Percentiles rank a stretch among this genome's conserved stretches.
Evolutionary conservation across 2,113 vertebrate genomes (phyloP).

Genomic region (Brachyhypopomus occidentalis): DNA sequence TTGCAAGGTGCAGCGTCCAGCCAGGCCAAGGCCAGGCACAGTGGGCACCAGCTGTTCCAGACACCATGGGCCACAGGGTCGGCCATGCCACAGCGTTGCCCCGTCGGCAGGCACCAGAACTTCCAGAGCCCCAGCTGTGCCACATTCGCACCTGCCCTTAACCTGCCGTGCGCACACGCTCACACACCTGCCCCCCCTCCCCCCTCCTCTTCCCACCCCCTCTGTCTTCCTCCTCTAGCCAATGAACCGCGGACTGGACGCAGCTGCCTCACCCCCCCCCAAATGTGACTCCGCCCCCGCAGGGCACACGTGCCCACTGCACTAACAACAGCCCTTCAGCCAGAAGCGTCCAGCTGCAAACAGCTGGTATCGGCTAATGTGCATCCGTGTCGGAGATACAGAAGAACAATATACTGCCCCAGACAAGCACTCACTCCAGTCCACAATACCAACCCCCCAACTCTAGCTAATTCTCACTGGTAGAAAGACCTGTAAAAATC

Average conservation of each 20-base stretch:
- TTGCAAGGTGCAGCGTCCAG: conserved; percentile 33
- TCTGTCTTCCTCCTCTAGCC: conserved; percentile 13
- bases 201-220: conserved; percentile 10
- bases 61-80: conserved; percentile 49
- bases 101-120: conserved; percentile 37
- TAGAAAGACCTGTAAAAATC: conserved; percentile 74
- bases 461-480: conserved; percentile 61
- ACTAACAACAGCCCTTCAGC: conserved; percentile 6
- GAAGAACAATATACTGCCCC: conserved; percentile 19
- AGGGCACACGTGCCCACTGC: not conserved
- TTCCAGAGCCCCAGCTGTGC: conserved; percentile 59
- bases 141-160: conserved; percentile 58
- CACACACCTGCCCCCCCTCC: conserved; percentile 50
- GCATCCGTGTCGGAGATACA: not conserved
- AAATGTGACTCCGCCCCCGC: no score
- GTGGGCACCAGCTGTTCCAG: conserved; percentile 57
- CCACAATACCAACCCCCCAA: conserved; percentile 49
- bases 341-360: conserved; percentile 39
- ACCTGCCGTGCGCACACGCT: conserved; percentile 33
- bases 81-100: conserved; percentile 28
- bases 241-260: conserved; percentile 23
- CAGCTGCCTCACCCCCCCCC: not conserved
- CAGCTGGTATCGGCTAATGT: conserved; percentile 38
- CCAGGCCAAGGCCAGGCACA: conserved; percentile 37
- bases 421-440: conserved; percentile 8